phyloP scores from a whole-genome alignment of 2,797 vertebrate species.

The Pelodytes ibericus region DNA sequence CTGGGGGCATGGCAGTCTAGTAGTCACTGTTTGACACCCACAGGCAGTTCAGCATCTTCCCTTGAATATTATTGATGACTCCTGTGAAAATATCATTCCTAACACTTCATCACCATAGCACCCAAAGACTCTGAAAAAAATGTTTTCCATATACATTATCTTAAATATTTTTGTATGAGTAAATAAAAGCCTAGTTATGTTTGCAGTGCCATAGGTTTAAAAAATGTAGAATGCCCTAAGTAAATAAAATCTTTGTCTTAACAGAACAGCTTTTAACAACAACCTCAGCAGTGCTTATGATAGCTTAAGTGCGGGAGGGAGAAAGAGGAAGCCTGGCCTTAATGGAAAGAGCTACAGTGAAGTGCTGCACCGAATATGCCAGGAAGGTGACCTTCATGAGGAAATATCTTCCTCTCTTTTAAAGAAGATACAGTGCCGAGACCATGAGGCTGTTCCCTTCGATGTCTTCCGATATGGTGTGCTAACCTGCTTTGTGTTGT shows the following conservation, averaged over 20 bases:
- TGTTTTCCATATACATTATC: too few species aligned
- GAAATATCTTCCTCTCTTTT: slow-evolving; percentile 79
- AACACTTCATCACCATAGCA: too few species aligned
- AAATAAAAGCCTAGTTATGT: too few species aligned
- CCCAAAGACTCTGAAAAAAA: too few species aligned
- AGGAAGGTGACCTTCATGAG: slow-evolving; percentile 77
- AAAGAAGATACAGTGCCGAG: slow-evolving; percentile 82
- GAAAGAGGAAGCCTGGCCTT: slow-evolving; percentile 72
- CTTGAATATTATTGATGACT: too few species aligned
- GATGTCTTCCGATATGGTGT: slow-evolving; percentile 88
- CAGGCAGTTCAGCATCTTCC: too few species aligned
- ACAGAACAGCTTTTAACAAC: slow-evolving; percentile 90
- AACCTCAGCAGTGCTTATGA: slow-evolving; percentile 86
- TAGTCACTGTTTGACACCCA: too few species aligned
- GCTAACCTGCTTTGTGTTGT: slow-evolving; percentile 86
- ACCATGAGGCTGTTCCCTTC: slow-evolving; percentile 89
- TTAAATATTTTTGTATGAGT: too few species aligned
- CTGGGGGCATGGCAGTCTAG: too few species aligned
- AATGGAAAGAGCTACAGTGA: slow-evolving; percentile 85
- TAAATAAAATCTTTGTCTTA: slow-evolving; percentile 50
- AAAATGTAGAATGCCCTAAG: too few species aligned
- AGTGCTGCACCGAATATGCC: slow-evolving; percentile 82
- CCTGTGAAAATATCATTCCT: too few species aligned
- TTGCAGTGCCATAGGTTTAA: too few species aligned
- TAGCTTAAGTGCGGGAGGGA: slow-evolving; percentile 74